Percentiles rank a stretch among this genome's conserved stretches.
Evolutionary conservation across 1,140 invertebrate genomes (phyloP).

Genomic region (Latrodectus geometricus): DNA sequence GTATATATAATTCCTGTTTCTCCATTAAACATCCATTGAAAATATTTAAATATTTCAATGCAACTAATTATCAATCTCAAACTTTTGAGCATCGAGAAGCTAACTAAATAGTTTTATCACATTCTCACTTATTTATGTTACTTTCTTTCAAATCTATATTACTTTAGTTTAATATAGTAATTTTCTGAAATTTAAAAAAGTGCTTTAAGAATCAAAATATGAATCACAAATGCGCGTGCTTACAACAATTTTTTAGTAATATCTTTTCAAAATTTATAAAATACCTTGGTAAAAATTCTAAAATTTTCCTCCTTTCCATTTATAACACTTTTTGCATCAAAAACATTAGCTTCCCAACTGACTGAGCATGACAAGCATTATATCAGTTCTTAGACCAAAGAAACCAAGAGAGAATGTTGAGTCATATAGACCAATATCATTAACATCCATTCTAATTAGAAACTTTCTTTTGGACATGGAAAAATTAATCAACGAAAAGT

Average conservation of each 20-base stretch:
- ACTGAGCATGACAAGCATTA: not conserved
- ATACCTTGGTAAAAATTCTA: not conserved
- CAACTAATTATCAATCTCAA: too few species aligned
- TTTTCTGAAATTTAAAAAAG: too few species aligned
- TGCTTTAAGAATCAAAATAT: not conserved
- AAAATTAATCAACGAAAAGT: not conserved
- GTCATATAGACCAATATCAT: slow-evolving; percentile 15
- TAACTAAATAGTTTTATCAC: too few species aligned
- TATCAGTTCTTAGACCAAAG: not conserved
- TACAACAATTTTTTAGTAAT: not conserved
- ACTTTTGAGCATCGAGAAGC: too few species aligned
- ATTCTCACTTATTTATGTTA: too few species aligned
- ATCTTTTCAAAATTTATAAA: not conserved
- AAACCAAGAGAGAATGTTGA: slow-evolving; percentile 2
- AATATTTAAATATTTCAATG: too few species aligned
- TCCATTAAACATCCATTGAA: too few species aligned
- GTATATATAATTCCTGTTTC: too few species aligned
- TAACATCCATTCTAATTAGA: not conserved
- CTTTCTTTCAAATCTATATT: too few species aligned
- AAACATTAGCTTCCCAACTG: not conserved
- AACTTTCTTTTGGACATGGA: not conserved
- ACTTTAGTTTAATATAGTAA: too few species aligned
- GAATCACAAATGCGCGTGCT: not conserved
- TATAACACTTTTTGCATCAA: not conserved
- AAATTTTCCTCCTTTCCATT: not conserved